phyloP scores from a whole-genome alignment of 2,888 invertebrate genomes.

The Nephrotoma appendiculata region DNA sequence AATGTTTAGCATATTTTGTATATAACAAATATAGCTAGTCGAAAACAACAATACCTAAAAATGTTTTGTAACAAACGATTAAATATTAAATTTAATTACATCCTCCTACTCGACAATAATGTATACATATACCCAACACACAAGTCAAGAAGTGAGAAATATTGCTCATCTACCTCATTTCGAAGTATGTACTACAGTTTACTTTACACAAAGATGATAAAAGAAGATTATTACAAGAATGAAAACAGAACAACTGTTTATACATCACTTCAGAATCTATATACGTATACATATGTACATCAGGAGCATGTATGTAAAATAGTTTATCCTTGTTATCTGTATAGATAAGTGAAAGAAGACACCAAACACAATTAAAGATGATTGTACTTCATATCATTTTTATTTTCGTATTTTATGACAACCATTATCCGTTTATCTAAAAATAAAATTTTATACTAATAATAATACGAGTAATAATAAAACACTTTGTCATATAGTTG shows the following conservation, averaged over 20 bases:
- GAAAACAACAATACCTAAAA: not conserved
- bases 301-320: not conserved
- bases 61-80: not conserved
- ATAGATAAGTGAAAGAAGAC: not conserved
- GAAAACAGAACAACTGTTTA: not conserved
- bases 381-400: not conserved
- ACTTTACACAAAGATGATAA: not conserved
- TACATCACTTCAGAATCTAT: not conserved
- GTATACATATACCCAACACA: not conserved
- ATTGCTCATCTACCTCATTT: not conserved
- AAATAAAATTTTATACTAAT: not conserved
- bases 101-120: not conserved
- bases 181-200: not conserved
- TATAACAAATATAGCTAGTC: not conserved
- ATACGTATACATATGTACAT: not conserved
- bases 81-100: not conserved
- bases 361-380: not conserved
- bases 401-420: not conserved
- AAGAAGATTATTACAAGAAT: not conserved
- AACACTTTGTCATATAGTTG: not conserved
- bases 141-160: not conserved
- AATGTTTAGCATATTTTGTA: not conserved
- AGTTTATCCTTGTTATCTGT: not conserved
- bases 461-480: not conserved
- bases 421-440: not conserved